Conservation (phyloP, 2,797 vertebrate genomes). For the Crenuchus spilurus region DNA sequence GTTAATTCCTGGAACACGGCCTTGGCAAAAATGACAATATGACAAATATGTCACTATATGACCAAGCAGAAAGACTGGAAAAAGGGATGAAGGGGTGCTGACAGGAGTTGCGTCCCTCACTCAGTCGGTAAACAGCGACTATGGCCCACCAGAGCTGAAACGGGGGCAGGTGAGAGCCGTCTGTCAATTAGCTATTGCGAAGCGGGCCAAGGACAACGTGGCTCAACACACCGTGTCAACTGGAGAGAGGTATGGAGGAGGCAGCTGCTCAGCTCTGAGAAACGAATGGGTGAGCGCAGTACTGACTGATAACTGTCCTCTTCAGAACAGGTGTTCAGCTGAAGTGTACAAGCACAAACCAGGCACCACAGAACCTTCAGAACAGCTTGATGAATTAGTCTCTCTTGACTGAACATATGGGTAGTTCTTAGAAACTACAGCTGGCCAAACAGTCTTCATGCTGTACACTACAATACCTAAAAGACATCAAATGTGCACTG, state of each 20-base stretch:
- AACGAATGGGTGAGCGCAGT: slow-evolving; percentile 59
- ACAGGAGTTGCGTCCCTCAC: slow-evolving; percentile 71
- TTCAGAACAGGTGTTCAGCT: slow-evolving; percentile 11
- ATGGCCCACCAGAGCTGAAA: slow-evolving; percentile 80
- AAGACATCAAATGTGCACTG: slow-evolving; percentile 13
- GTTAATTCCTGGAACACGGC: neutral
- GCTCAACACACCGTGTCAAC: slow-evolving; percentile 84
- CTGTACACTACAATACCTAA: neutral
- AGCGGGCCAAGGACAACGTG: slow-evolving; percentile 86
- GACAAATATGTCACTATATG: slow-evolving; percentile 6
- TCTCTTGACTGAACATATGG: neutral
- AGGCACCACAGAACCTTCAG: neutral
- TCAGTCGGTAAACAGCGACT: slow-evolving; percentile 75
- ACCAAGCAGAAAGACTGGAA: slow-evolving; percentile 39
- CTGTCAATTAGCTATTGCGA: slow-evolving; percentile 82
- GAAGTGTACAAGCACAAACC: neutral
- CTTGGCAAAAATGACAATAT: slow-evolving; percentile 7
- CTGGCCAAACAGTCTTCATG: neutral
- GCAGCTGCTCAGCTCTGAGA: slow-evolving; percentile 73
- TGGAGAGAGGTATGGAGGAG: slow-evolving; percentile 70
- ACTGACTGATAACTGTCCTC: slow-evolving; percentile 40
- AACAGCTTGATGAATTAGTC: slow-evolving; percentile 19
- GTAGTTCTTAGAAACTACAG: neutral
- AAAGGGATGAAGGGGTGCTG: slow-evolving; percentile 55
- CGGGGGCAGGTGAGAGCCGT: slow-evolving; percentile 84